These are phyloP conservation scores for Caenorhabditis zanzibari DNA, from an alignment of 2,888 invertebrate species.

Conservation along the genomic window DNA sequence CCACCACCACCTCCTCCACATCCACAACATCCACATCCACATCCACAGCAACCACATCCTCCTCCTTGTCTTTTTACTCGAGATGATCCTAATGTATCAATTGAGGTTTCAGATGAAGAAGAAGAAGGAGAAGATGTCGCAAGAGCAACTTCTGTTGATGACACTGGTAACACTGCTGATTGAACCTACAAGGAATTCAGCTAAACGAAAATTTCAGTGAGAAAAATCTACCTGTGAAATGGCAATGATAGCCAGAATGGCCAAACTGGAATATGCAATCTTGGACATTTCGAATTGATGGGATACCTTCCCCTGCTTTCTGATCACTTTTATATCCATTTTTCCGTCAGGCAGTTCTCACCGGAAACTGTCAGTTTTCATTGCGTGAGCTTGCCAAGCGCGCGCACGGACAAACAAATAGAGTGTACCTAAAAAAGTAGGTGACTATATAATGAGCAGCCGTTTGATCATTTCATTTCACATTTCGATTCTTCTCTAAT, in stretches of 20 bases:
- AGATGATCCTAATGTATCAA: slow-evolving; percentile 62
- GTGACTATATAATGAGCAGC: slow-evolving; percentile 27
- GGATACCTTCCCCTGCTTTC: slow-evolving; percentile 15
- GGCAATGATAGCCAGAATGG: slow-evolving; percentile 34
- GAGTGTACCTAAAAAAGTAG: slow-evolving; percentile 36
- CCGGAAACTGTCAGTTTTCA: slow-evolving; percentile 46
- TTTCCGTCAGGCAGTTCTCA: slow-evolving; percentile 21
- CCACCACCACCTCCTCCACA: slow-evolving; percentile 56
- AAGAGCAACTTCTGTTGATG: slow-evolving; percentile 45
- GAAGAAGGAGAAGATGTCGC: slow-evolving; percentile 24
- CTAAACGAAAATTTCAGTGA: not conserved
- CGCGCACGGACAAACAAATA: slow-evolving; percentile 36
- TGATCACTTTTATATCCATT: slow-evolving; percentile 35
- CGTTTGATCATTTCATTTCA: slow-evolving; percentile 27
- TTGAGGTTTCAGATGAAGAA: slow-evolving; percentile 39
- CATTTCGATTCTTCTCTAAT: not conserved
- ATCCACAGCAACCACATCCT: slow-evolving; percentile 62
- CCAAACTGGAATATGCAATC: slow-evolving; percentile 16
- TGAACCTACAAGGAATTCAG: slow-evolving; percentile 20
- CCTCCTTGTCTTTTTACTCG: slow-evolving; percentile 63
- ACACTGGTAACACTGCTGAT: slow-evolving; percentile 57
- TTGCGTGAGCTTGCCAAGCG: slow-evolving; percentile 34
- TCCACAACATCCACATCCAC: slow-evolving; percentile 64
- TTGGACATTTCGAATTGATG: slow-evolving; percentile 35
- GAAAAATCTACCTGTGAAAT: slow-evolving; percentile 21